Base-by-base conservation (phyloP, 1,140 invertebrate species). In the Chironomus striatipennis region DNA sequence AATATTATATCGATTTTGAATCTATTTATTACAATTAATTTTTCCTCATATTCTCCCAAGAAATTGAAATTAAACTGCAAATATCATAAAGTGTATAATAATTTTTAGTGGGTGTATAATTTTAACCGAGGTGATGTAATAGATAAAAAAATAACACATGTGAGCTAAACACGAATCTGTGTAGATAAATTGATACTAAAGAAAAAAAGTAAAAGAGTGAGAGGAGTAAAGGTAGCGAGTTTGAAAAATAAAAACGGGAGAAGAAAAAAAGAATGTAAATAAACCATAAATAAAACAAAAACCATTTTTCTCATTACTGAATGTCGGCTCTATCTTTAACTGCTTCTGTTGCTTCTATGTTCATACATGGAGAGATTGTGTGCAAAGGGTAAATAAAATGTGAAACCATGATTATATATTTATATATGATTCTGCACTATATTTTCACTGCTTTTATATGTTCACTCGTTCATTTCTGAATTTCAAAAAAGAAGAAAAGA, bases 241-340 rank as follows among this genome's bases (percentile, higher is more conserved):
- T 8, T 47, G 47, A 57, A 10, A 15, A n/a, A 57, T 47, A 47
- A 47, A 47, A 47, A 47, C 9, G 15, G 43, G 12, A 57, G 47
- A 15, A 10, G 4, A 57, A 12, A 57, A n/a, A 57, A 47, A 47
- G 47, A 57, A 57, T 57, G 47, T 57, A 57, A 57, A 57, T 57
- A 57, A 57, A 57, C 47, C 47, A 57, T 70, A 70, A 70, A 70
- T 70, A 70, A 70, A 70, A 70, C 65, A 70, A 70, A 10, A 20
- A 20, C 20, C 65, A 70, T 70, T 70, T 70, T 21, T 20, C 65
- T 70, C 65, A 70, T 70, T 70, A 70, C 65, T 9, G 9, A 10
- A 70, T 57, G 47, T 12, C 47, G 12, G 47, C 43, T 47, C 43
- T 47, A 9, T 47, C 15, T 47, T 47, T 47, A 12, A 57, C 47